Base-by-base conservation (phyloP, 2,888 invertebrate species). In the Cheilosia soror region DNA sequence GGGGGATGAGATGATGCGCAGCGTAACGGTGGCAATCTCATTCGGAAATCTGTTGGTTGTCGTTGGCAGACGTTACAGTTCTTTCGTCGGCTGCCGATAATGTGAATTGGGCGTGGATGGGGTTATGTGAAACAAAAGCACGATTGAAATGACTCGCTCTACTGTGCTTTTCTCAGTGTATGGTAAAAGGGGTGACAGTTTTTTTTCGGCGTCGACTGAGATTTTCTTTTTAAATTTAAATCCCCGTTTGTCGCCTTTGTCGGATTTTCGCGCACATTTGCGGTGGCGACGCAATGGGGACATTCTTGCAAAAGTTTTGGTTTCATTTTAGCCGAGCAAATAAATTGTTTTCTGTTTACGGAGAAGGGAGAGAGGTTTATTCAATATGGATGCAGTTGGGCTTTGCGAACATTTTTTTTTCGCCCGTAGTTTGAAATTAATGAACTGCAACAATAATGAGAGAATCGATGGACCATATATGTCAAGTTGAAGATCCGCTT, bases 21-120 rank as follows among this genome's bases (percentile, higher is more conserved):
- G 55, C 71, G 68, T 77, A 76, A 81, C 57, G 68, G 81, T 77
- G 76, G 81, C 81, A 85, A 85, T 85, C 85, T 81, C 81, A 81
- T 85, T 68, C 62, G 85, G 63, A 77, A 85, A 85, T 85, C 85
- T 85, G 85, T 85, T 81, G 81, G 85, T 85, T 81, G 81, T 81
- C 72, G 81, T 76, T 76, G 80, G 80, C 84, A 85, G 80, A 85
- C 84, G 80, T 71, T 85, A 81, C 76, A 81, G 81, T 71, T 81
- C 81, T 72, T 81, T 81, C 66, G 81, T 62, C 63, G 85, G 85
- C 76, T 85, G 85, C 85, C 81, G 85, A 85, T 85, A 85, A 85
- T 85, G 85, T 77, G 81, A 81, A 72, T 77, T 65, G 80, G 76
- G 80, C 55, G 44, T 15, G 31, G 58, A 15, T 25, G 63, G 75